A percentile compares a stretch with the other conserved stretches of the same genome.
phyloP scores from a whole-genome alignment of 2,113 vertebrate genomes.

The Coregonus clupeaformis region DNA sequence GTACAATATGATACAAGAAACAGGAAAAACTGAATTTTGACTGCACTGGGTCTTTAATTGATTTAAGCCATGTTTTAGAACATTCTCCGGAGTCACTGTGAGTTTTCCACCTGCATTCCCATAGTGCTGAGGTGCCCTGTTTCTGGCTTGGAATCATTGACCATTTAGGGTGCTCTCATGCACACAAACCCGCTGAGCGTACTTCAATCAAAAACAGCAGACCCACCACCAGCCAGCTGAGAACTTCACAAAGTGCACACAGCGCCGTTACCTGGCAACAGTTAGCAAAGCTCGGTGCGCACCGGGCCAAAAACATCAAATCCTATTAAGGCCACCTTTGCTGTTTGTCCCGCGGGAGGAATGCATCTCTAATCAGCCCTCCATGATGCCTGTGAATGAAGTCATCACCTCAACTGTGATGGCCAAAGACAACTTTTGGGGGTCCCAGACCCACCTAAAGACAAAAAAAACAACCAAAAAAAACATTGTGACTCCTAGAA shows the following conservation, averaged over 20 bases:
- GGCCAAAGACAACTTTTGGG: constrained; percentile 24
- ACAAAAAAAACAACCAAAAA: too few species aligned
- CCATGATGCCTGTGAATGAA: constrained; percentile 47
- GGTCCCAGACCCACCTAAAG: too few species aligned
- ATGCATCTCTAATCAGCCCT: constrained; percentile 62
- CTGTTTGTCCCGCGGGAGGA: constrained; percentile 50
- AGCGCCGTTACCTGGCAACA: constrained; percentile 69
- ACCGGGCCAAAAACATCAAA: constrained; percentile 62
- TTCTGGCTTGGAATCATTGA: constrained; percentile 60
- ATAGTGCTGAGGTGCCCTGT: constrained; percentile 44
- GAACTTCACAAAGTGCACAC: constrained; percentile 51
- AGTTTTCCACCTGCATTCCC: constrained; percentile 49
- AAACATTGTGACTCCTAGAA: too few species aligned
- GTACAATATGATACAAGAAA: too few species aligned
- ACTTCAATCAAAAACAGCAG: constrained; percentile 4
- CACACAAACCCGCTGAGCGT: constrained; percentile 15
- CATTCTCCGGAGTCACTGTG: constrained; percentile 35
- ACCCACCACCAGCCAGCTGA: constrained; percentile 43
- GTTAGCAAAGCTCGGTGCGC: constrained; percentile 34
- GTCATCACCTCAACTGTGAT: constrained; percentile 53
- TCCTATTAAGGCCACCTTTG: constrained; percentile 68
- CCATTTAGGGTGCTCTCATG: constrained; percentile 65
- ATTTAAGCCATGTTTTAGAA: constrained; percentile 42
- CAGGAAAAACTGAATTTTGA: too few species aligned
- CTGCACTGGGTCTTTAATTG: neutral